A percentile compares a stretch with the other conserved stretches of the same genome.
These are phyloP conservation scores for Steinernema scapterisci DNA, from an alignment of 2,888 invertebrate species.

Conservation along the genomic window DNA sequence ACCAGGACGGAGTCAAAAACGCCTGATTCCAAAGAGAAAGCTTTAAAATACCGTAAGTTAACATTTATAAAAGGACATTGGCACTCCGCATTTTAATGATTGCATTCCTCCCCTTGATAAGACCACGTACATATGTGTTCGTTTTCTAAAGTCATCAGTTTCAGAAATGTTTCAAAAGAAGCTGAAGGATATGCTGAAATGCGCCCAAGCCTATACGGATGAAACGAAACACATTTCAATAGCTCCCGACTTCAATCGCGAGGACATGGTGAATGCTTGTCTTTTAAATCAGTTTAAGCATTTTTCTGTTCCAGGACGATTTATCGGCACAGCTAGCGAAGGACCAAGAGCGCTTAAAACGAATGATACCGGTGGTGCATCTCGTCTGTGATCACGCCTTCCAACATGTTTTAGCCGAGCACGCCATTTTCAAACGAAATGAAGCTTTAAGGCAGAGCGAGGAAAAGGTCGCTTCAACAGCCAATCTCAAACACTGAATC, in stretches of 20 bases:
- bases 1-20: not conserved
- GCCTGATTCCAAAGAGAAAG: not conserved
- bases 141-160: too few species aligned
- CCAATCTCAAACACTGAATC: too few species aligned
- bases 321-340: not conserved
- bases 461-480: slow-evolving; percentile 1
- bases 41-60: not conserved
- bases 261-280: too few species aligned
- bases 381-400: not conserved
- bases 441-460: not conserved
- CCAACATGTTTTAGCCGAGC: not conserved
- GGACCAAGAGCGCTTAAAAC: not conserved
- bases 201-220: not conserved
- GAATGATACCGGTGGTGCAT: not conserved
- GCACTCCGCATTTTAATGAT: too few species aligned
- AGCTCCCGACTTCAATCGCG: not conserved
- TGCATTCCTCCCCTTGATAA: too few species aligned
- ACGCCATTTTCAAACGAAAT: not conserved
- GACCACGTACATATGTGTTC: not conserved
- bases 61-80: too few species aligned
- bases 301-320: not conserved
- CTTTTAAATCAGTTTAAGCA: too few species aligned
- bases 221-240: not conserved
- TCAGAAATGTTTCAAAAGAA: not conserved
- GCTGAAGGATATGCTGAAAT: not conserved